Conservation (phyloP, 2,113 vertebrate species). For the Sylvia atricapilla region DNA sequence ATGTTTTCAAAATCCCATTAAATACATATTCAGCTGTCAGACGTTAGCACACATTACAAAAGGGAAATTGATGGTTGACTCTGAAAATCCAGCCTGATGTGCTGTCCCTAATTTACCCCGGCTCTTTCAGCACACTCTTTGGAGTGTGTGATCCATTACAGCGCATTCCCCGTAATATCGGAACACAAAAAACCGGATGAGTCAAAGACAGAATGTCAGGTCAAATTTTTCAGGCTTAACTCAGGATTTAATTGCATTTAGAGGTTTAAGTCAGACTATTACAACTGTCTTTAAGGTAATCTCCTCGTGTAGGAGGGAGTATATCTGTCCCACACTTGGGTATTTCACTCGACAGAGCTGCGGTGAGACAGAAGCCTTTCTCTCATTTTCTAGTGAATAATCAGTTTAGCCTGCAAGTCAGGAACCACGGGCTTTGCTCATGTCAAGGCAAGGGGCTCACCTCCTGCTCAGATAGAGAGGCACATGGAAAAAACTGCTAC, state of each 20-base stretch:
- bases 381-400: neutral
- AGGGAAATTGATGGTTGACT: neutral
- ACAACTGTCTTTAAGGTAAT: neutral
- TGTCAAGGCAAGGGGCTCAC: neutral
- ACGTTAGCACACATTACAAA: neutral
- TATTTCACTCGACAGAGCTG: neutral
- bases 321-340: neutral
- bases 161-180: rapidly evolving
- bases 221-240: constrained; percentile 36
- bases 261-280: constrained; percentile 18
- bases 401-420: neutral
- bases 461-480: neutral
- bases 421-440: rapidly evolving
- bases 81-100: neutral
- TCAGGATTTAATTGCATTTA: constrained; percentile 58
- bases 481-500: neutral
- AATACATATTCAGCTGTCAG: constrained; percentile 18
- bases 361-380: neutral
- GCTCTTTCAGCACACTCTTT: neutral
- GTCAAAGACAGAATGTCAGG: constrained; percentile 27
- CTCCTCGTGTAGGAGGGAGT: neutral
- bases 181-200: neutral
- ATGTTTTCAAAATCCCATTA: constrained; percentile 14
- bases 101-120: neutral
- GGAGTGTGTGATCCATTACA: neutral